Evolutionary conservation across 2,888 invertebrate species (phyloP), one percentile per base, ranked within the genome.

Genomic region (Fabriciana adippe): DNA sequence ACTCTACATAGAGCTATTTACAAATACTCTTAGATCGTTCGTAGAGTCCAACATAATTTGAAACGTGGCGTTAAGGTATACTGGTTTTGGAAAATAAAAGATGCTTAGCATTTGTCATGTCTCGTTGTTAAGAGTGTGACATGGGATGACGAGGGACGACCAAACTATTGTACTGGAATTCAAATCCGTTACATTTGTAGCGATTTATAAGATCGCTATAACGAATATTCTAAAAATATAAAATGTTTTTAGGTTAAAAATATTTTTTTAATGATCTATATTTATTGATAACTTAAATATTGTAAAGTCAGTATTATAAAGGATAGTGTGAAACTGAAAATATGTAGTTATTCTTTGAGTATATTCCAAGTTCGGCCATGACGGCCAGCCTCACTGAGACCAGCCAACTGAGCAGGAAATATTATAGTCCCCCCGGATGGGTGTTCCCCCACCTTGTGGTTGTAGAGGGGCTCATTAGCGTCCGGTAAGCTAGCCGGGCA

Each of bases 41-140:
- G 31, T 53, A 50, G 15, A 26, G 57, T 21, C 14, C 13, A 45
- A 0, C 13, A 15, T 35, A 41, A 21, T 31, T 54, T 18, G 8
- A 8, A 1, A 14, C 16, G n/a, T 21, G 50, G 48, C 51, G 59
- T 48, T 65, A 57, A 51, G 8, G 18, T 69, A 66, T 41, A 21
- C 53, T 71, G 64, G 66, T 60, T 41, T 41, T 53, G 47, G 18
- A 57, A 62, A 57, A 66, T 72, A 81, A 84, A 79, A 81, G 78
- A 80, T 78, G 79, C 78, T 73, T 79, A 79, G 79, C 79, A 85
- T 84, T 84, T 83, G 84, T 82, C 74, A 76, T 72, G 70, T 67
- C 76, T 75, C 35, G 80, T 84, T 82, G 86, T 86, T 84, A 79
- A 76, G 76, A 61, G 75, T 73, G 76, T 86, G 86, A 86, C 83